A percentile compares a stretch with the other conserved stretches of the same genome.
Evolutionary conservation across 1,140 invertebrate species (phyloP).

Genomic region (Lasioglossum albipes): DNA sequence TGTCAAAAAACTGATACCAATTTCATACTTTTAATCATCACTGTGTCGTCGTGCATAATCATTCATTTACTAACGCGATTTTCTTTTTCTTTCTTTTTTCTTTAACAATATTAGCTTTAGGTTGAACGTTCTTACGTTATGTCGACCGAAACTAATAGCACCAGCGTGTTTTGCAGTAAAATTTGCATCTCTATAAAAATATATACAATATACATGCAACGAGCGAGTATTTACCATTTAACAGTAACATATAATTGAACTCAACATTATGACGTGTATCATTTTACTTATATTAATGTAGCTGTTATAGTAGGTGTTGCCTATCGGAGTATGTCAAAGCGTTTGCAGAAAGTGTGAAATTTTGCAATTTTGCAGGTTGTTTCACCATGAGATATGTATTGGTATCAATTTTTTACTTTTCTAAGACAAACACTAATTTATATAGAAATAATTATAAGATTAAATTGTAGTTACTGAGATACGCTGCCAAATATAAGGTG

Average conservation of each 20-base stretch:
- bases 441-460: slow-evolving; percentile 53
- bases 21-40: slow-evolving; percentile 31
- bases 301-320: slow-evolving; percentile 24
- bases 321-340: slow-evolving; percentile 14
- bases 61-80: slow-evolving; percentile 22
- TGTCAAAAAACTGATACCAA: slow-evolving; percentile 54
- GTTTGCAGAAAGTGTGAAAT: slow-evolving; percentile 35
- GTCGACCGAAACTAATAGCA: slow-evolving; percentile 9
- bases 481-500: slow-evolving; percentile 68
- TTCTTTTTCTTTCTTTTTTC: neutral
- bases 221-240: too few relatives aligned
- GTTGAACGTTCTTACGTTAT: neutral
- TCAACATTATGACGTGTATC: slow-evolving; percentile 12
- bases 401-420: slow-evolving; percentile 55
- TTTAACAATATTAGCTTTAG: slow-evolving; percentile 13
- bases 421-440: slow-evolving; percentile 56
- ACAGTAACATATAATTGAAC: slow-evolving; percentile 21
- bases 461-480: slow-evolving; percentile 60
- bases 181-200: slow-evolving; percentile 14
- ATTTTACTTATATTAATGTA: slow-evolving; percentile 38
- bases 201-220: slow-evolving; percentile 7
- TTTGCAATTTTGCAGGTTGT: slow-evolving; percentile 13
- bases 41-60: slow-evolving; percentile 10
- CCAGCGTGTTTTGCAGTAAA: slow-evolving; percentile 18
- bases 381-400: slow-evolving; percentile 40